Evolutionary conservation across 2,888 invertebrate genomes (phyloP).

Genomic region (Chrysina gloriosa): DNA sequence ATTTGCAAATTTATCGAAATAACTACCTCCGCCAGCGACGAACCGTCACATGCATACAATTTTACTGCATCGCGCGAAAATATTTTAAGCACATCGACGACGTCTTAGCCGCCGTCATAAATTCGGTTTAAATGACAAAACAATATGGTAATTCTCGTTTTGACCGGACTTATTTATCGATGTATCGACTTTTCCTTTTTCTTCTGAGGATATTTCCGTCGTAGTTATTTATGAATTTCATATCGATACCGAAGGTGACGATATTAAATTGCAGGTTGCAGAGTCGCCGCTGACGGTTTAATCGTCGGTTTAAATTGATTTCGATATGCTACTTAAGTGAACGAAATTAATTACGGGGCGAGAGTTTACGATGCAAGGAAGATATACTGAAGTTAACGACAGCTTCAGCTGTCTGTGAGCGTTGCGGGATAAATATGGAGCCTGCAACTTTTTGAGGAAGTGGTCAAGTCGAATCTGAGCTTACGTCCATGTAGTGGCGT

Average conservation of each 20-base stretch:
- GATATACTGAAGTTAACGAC: neutral
- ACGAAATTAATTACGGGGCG: neutral
- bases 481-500: too few species aligned
- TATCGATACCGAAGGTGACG: neutral
- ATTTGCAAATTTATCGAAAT: conserved; percentile 33
- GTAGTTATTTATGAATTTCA: neutral
- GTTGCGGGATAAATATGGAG: too few species aligned
- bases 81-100: neutral
- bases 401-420: too few species aligned
- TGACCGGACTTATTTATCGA: neutral
- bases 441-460: too few species aligned
- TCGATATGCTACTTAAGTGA: neutral
- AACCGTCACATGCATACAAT: neutral
- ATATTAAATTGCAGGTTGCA: neutral
- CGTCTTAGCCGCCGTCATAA: neutral
- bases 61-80: neutral
- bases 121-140: neutral
- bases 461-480: too few species aligned
- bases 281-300: neutral
- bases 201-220: neutral
- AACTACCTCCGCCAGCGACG: neutral
- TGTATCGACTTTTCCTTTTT: neutral
- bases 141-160: neutral
- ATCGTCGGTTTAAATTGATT: neutral
- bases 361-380: neutral